These are phyloP conservation scores for Macrotus californicus DNA, from an alignment of 2,113 vertebrate genomes.

Conservation along the genomic window DNA sequence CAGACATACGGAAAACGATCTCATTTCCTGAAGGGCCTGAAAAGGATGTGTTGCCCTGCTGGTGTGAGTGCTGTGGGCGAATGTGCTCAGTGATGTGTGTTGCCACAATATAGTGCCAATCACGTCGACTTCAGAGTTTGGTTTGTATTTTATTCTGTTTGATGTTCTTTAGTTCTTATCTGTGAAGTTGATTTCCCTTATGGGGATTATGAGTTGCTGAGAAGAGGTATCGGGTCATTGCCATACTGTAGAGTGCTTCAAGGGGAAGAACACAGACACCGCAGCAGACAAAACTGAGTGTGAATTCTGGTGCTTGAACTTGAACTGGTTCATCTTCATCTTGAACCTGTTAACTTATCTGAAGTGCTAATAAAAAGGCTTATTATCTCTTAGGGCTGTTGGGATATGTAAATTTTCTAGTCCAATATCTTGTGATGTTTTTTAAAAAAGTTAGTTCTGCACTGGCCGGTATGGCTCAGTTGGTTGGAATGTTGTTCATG, in stretches of 20 bases:
- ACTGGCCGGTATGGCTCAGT: too few species aligned
- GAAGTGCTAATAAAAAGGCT: neutral
- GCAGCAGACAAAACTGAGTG: neutral
- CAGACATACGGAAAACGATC: neutral
- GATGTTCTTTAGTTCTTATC: neutral
- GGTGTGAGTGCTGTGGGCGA: neutral
- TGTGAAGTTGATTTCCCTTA: neutral
- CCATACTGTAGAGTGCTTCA: neutral
- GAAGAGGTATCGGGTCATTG: neutral
- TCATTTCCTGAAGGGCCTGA: slow-evolving; percentile 60
- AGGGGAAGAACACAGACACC: neutral
- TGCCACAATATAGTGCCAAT: neutral
- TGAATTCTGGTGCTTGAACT: neutral
- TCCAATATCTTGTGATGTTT: neutral
- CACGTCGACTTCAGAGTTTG: neutral
- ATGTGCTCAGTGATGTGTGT: neutral
- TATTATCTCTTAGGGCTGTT: neutral
- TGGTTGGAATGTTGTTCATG: too few species aligned
- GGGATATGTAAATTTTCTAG: neutral
- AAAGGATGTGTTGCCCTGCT: neutral
- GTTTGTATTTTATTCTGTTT: neutral
- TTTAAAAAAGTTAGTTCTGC: neutral
- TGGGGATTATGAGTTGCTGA: neutral
- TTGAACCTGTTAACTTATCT: neutral
- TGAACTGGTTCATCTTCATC: neutral